Percentiles rank a stretch among this genome's conserved stretches.
phyloP scores from a whole-genome alignment of 2,888 invertebrate species.

The Caradrina kadenii region DNA sequence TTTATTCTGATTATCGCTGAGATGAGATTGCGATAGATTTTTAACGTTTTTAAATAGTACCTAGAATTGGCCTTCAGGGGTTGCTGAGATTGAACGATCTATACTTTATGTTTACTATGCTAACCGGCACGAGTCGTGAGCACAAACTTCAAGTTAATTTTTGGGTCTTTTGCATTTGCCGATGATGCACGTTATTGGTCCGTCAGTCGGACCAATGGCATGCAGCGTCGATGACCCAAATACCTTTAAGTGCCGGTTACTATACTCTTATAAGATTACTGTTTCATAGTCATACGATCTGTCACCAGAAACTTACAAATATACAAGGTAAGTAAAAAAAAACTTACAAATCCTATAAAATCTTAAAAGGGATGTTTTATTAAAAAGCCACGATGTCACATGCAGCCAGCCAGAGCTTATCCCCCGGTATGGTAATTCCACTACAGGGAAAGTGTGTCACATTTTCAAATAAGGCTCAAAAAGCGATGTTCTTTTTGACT shows the following conservation, averaged over 20 bases:
- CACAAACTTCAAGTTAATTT: too few relatives aligned
- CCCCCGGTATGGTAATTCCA: constrained; percentile 77
- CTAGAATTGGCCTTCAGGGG: not conserved
- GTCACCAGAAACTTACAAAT: too few relatives aligned
- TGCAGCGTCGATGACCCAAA: too few relatives aligned
- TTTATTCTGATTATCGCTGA: too few relatives aligned
- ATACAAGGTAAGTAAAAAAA: constrained; percentile 6
- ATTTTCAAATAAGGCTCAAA: constrained; percentile 81
- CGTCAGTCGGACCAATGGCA: too few relatives aligned
- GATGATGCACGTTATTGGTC: too few relatives aligned
- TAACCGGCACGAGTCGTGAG: too few relatives aligned
- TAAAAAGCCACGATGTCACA: constrained; percentile 68
- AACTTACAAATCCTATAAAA: constrained; percentile 20
- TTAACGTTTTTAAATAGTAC: too few relatives aligned
- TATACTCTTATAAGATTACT: too few relatives aligned
- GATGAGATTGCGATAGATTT: too few relatives aligned
- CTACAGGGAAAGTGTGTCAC: constrained; percentile 75
- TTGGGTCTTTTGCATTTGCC: too few relatives aligned
- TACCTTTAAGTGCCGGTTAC: too few relatives aligned
- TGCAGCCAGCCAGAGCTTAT: constrained; percentile 61
- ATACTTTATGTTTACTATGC: not conserved
- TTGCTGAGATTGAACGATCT: not conserved
- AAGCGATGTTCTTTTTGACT: constrained; percentile 83
- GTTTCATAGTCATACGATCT: not conserved
- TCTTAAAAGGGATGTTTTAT: constrained; percentile 53